Conservation (phyloP, 2,888 invertebrate species). For the Drosophila bunnanda region DNA sequence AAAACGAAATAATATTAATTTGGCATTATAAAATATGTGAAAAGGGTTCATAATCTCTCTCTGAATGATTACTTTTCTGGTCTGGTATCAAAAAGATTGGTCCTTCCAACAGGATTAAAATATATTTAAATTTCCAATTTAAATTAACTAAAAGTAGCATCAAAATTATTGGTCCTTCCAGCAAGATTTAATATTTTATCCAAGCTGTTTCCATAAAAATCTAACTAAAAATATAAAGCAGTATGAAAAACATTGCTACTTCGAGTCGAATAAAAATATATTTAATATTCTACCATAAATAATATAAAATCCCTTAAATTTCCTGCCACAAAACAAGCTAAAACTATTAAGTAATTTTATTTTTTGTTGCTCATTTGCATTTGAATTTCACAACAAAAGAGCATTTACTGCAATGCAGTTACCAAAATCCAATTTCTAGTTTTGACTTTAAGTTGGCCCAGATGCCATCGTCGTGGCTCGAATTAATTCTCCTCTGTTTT, state of each 20-base stretch:
- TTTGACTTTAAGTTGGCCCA: slow-evolving; percentile 13
- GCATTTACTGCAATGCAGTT: slow-evolving; percentile 7
- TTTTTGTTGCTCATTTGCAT: neutral
- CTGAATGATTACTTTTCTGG: neutral
- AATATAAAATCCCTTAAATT: neutral
- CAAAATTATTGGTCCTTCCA: too few species aligned
- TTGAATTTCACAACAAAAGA: neutral
- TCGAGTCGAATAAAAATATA: neutral
- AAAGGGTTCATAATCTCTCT: neutral
- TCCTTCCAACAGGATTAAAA: too few species aligned
- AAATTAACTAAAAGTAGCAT: too few species aligned
- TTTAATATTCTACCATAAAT: neutral
- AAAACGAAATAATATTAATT: neutral
- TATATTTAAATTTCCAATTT: too few species aligned
- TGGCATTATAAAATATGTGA: neutral
- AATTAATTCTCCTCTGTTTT: slow-evolving; percentile 21
- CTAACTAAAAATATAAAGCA: too few species aligned
- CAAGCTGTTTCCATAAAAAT: too few species aligned
- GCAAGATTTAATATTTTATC: too few species aligned
- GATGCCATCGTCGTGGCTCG: slow-evolving; percentile 17
- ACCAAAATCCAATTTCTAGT: slow-evolving; percentile 8
- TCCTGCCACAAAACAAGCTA: neutral
- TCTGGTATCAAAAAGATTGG: too few species aligned
- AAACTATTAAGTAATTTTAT: neutral
- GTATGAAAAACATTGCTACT: neutral